Conservation (phyloP, 2,888 invertebrate species). For the Eristalis tenax region DNA sequence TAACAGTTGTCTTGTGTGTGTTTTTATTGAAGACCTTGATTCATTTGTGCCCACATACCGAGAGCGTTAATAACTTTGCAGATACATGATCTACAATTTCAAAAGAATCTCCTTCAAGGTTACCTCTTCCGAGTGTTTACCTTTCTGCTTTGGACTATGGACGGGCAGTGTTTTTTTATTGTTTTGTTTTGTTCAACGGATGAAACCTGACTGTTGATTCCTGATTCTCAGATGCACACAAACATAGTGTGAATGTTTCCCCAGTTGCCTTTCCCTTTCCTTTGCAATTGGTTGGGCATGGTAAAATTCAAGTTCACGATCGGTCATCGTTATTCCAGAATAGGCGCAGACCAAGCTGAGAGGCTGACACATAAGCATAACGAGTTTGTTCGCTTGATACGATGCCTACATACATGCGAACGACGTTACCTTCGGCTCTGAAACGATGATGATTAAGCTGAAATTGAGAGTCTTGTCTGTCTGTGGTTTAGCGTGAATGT, state of each 20-base stretch:
- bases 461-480: not conserved
- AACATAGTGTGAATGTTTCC: not conserved
- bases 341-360: not conserved
- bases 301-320: conserved; percentile 56
- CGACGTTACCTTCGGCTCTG: not conserved
- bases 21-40: conserved; percentile 43
- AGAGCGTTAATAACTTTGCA: conserved; percentile 32
- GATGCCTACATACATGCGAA: not conserved
- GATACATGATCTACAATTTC: conserved; percentile 55
- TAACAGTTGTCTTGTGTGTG: conserved; percentile 35
- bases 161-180: not conserved
- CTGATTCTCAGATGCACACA: not conserved
- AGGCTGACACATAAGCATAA: conserved; percentile 4
- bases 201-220: conserved; percentile 60
- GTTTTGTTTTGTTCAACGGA: not conserved
- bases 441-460: conserved; percentile 11
- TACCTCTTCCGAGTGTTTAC: conserved; percentile 26
- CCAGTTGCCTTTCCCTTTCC: conserved; percentile 37
- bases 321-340: conserved; percentile 41
- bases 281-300: conserved; percentile 1
- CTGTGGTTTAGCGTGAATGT: conserved; percentile 12
- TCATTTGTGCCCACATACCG: conserved; percentile 20
- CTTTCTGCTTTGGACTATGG: conserved; percentile 17
- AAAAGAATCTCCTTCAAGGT: conserved; percentile 57
- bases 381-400: conserved; percentile 20